A percentile compares a stretch with the other conserved stretches of the same genome.
Evolutionary conservation across 2,113 vertebrate genomes (phyloP).

Genomic region (Psittacula cyanocephala): DNA sequence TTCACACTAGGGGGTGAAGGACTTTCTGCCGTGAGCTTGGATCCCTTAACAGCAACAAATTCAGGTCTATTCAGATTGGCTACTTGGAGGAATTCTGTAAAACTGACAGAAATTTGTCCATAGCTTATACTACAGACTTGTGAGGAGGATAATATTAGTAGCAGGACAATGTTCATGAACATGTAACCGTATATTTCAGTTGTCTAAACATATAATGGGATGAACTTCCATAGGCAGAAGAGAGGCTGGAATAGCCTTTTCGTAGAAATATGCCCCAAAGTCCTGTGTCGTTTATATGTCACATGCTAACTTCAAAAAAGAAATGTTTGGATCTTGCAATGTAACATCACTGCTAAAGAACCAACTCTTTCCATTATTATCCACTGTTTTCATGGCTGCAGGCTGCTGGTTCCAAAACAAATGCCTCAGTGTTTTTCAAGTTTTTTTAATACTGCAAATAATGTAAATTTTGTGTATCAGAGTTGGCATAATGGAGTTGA

Average conservation of each 20-base stretch:
- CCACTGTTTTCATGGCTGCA: background rate
- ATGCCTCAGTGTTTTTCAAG: background rate
- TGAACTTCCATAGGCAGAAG: background rate
- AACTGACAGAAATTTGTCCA: background rate
- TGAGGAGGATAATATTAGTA: background rate
- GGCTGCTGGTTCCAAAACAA: slow-evolving; percentile 3
- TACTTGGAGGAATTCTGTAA: background rate
- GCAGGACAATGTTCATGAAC: background rate
- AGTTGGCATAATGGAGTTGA: background rate
- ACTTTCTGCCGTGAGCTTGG: background rate
- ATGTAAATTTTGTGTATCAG: background rate
- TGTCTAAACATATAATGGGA: background rate
- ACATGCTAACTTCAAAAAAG: background rate
- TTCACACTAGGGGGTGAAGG: background rate
- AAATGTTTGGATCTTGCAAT: background rate
- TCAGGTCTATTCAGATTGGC: background rate
- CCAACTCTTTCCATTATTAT: background rate
- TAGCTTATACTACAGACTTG: background rate
- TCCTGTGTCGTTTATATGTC: slow-evolving; percentile 24
- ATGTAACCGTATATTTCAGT: background rate
- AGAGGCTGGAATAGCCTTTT: background rate
- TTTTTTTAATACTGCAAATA: slow-evolving; percentile 13
- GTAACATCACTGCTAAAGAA: background rate
- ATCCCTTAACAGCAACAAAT: background rate
- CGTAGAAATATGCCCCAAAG: background rate